These are phyloP conservation scores for Adineta ricciae DNA, from an alignment of 2,888 invertebrate genomes.

Conservation along the genomic window DNA sequence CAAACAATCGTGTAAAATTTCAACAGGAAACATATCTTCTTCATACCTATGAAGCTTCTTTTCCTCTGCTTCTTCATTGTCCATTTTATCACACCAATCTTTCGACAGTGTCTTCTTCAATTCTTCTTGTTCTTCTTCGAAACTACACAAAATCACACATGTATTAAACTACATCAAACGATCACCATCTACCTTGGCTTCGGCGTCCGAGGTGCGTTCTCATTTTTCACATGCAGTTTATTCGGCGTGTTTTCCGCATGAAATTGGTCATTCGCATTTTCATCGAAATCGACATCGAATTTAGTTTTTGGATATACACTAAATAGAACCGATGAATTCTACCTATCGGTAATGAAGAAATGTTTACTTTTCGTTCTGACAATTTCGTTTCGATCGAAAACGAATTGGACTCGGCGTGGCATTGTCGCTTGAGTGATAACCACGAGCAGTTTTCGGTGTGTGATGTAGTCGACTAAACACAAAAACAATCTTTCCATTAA, in stretches of 20 bases:
- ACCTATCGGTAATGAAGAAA: too few relatives aligned
- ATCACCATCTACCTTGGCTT: not conserved
- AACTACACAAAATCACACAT: not conserved
- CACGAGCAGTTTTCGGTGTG: not conserved
- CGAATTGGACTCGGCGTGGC: not conserved
- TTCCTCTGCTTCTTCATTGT: not conserved
- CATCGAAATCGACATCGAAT: not conserved
- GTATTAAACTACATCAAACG: too few relatives aligned
- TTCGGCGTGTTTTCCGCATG: not conserved
- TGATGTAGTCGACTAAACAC: not conserved
- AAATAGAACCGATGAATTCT: too few relatives aligned
- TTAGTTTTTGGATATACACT: not conserved
- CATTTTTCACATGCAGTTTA: not conserved
- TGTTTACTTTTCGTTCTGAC: not conserved
- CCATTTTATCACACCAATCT: constrained; percentile 21
- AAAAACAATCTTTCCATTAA: not conserved
- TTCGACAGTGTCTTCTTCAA: not conserved
- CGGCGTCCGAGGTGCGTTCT: not conserved
- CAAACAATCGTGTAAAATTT: not conserved
- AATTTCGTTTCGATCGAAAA: constrained; percentile 9
- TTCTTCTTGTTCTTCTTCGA: constrained; percentile 12
- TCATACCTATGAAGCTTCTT: not conserved
- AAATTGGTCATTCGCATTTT: constrained; percentile 9
- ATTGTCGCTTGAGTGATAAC: not conserved
- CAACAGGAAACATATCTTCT: not conserved